A percentile compares a stretch with the other conserved stretches of the same genome.
Conservation (phyloP, 2,113 vertebrate species). For the Formicarius rufipectus region DNA sequence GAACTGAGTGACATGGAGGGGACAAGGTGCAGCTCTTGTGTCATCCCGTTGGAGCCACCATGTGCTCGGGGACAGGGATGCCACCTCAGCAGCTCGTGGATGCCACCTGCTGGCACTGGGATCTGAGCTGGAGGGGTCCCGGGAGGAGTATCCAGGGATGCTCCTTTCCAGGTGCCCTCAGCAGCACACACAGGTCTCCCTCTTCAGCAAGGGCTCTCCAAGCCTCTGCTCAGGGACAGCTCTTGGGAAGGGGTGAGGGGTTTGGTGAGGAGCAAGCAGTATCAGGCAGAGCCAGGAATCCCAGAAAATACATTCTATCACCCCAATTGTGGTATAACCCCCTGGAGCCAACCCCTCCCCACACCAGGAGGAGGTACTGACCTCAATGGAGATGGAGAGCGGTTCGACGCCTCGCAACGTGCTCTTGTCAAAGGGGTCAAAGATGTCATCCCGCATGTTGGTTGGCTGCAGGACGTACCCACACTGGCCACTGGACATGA, state of each 20-base stretch:
- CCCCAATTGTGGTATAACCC: background rate
- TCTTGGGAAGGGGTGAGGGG: background rate
- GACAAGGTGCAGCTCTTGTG: background rate
- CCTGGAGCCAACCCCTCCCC: background rate
- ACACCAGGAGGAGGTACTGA: background rate
- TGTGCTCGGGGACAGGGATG: fast-evolving
- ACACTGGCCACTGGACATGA: slow-evolving; percentile 89
- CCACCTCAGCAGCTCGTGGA: background rate
- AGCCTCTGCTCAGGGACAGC: fast-evolving
- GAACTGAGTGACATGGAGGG: background rate
- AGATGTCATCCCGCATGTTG: slow-evolving; percentile 92
- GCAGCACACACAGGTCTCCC: background rate
- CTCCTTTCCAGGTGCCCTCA: background rate
- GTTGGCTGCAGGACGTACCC: slow-evolving; percentile 92
- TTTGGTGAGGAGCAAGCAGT: background rate
- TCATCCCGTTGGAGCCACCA: background rate
- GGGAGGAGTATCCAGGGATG: background rate
- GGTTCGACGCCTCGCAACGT: slow-evolving; percentile 84
- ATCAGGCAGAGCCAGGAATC: background rate
- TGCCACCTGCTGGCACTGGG: slow-evolving; percentile 26
- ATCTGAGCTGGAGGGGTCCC: background rate
- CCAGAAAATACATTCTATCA: background rate
- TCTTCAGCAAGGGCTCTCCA: background rate
- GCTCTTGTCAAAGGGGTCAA: slow-evolving; percentile 93
- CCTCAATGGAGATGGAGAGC: slow-evolving; percentile 86